Base-by-base conservation (phyloP, 2,888 invertebrate genomes). In the Hyppa rectilinea region DNA sequence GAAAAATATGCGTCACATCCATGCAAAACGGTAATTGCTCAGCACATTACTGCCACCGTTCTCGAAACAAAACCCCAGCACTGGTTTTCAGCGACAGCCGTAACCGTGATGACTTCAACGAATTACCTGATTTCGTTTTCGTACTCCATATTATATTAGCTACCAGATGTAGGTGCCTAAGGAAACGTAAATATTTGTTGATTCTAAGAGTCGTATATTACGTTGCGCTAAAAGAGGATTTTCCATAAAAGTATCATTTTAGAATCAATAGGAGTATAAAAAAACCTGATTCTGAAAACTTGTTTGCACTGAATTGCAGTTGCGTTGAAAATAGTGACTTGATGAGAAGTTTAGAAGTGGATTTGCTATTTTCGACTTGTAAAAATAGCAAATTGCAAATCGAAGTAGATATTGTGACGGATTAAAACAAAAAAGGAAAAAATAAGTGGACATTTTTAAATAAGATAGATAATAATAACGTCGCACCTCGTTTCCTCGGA, bases 261-360 rank as follows among this genome's bases (percentile, higher is more conserved):
- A 38, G 71, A 23, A 40, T 71, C 71, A 71, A 38, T 60, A 34
- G 26, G 26, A n/a, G 43, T 9, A 23, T 17, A 12, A 71, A 60
- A 71, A 60, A 71, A n/a, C 14, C 26, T 12, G 20, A 38, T 38
- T n/a, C 12, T 45, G 10, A 12, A 53, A 38, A 38, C 49, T 31
- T 26, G 12, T 38, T 43, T 52, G 31, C 31, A 6, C n/a, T 20
- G 29, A 52, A 59, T 20, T 36, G 26, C 71, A 17, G 17, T 31
- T 56, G 12, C 12, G n/a, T 20, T 65, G 26, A 29, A 47, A 36
- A 62, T 47, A 9, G 17, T 29, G 34, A 47, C n/a, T 45, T 60
- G 36, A 60, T 36, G 34, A 47, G 12, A 7, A 4, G n/a, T 4
- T 1, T 9, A 29, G 34, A 45, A 45, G 38, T 31, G 12, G 20